Evolutionary conservation across 2,113 vertebrate species (phyloP), one percentile per base, ranked within the genome.

Genomic region (Balaeniceps rex): DNA sequence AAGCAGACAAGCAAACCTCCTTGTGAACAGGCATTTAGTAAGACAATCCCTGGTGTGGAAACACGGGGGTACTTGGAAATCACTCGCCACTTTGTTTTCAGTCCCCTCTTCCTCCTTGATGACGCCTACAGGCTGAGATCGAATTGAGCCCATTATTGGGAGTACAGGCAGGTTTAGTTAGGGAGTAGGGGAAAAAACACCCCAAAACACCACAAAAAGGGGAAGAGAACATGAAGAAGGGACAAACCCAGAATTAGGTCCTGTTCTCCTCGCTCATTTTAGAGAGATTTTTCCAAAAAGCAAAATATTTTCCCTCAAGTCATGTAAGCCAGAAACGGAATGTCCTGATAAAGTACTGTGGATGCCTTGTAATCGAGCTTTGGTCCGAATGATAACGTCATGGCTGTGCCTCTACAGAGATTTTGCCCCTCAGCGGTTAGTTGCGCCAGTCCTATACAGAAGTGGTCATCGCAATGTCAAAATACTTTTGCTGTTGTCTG

Each of bases 101-200:
- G 19, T 58, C n/a, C 3, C 4, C 3, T 74, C 42, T 70, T 82
- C n/a, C 46, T 81, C 24, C 74, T 51, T 54, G 36, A 34, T 58
- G 34, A 31, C 33, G 31, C n/a, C 36, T 40, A 15, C 23, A 49
- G 17, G 21, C 19, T 77, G 40, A 47, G 36, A 36, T 3, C 65
- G 19, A 29, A 36, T 65, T 91, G 49, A 51, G 18, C 49, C 28
- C 4, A 6, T 57, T 70, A 21, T 13, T 54, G 28, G 6, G 22
- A 34, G 4, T 61, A 63, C 9, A 51, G 25, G 29, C 19, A 78
- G 24, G 10, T 36, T 49, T 52, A 78, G 14, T 47, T 18, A 78
- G 13, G 25, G 8, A 82, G 13, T 5, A 66, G 21, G 3, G 6
- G 4, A 63, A 85, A 84, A 7, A 7, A 0, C 18, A 16, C 6